Percentiles rank a stretch among this genome's conserved stretches.
Conservation (phyloP, 2,797 vertebrate genomes). For the Erpetoichthys calabaricus region DNA sequence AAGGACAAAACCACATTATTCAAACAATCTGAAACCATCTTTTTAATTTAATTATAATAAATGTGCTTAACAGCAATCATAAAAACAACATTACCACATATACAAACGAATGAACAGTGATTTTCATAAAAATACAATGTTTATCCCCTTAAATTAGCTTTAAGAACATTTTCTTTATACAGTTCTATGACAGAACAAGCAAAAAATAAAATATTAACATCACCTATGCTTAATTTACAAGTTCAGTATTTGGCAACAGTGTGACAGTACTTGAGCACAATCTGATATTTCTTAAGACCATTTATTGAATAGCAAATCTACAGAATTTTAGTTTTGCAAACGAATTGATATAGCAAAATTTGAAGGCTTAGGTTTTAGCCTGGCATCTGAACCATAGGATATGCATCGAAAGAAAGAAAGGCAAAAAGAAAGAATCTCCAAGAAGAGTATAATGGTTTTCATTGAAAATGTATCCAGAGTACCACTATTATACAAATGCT, state of each 20-base stretch:
- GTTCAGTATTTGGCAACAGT: conserved; percentile 37
- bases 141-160: conserved; percentile 24
- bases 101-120: conserved; percentile 34
- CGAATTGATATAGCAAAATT: no score
- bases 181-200: conserved; percentile 25
- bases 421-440: no score
- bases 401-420: no score
- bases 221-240: conserved; percentile 28
- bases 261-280: conserved; percentile 24
- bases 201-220: conserved; percentile 32
- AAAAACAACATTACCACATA: conserved; percentile 31
- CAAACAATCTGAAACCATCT: conserved; percentile 32
- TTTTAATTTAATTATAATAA: conserved; percentile 42
- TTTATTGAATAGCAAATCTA: no score
- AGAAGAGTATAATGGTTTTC: no score
- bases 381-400: no score
- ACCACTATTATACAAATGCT: conserved; percentile 16
- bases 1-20: no score
- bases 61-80: conserved; percentile 35
- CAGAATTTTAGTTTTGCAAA: no score
- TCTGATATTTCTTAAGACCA: conserved; percentile 15
- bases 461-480: conserved; percentile 14
- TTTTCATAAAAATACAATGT: conserved; percentile 32
- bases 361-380: no score
- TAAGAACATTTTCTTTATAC: conserved; percentile 14